These are phyloP conservation scores for Pristionchus fissidentatus DNA, from an alignment of 2,888 invertebrate genomes.

Conservation along the genomic window DNA sequence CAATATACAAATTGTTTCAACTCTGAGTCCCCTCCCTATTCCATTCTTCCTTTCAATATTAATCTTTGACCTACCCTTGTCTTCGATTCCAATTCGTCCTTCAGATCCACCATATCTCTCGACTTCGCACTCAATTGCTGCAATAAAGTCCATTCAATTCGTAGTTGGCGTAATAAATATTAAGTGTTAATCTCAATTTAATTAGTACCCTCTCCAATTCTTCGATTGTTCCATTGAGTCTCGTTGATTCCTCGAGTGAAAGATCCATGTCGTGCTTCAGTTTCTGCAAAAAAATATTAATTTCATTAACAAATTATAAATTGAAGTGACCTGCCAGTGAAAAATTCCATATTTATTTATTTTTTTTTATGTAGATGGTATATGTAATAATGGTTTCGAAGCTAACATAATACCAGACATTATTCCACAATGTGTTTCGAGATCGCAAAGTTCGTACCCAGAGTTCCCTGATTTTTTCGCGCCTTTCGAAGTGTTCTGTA, in stretches of 20 bases:
- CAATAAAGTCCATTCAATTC: neutral
- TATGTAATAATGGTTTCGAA: too few relatives aligned
- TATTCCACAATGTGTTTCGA: too few relatives aligned
- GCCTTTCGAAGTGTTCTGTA: too few relatives aligned
- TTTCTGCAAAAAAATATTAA: neutral
- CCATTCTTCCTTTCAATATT: neutral
- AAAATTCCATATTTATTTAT: too few relatives aligned
- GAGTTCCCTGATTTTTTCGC: too few relatives aligned
- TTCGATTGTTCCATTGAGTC: neutral
- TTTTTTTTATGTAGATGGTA: too few relatives aligned
- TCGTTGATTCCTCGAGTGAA: neutral
- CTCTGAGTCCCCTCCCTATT: neutral
- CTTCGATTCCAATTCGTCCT: neutral
- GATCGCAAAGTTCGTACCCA: too few relatives aligned
- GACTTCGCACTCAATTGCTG: neutral
- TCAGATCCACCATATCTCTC: neutral
- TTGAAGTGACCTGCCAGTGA: too few relatives aligned
- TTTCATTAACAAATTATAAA: too few relatives aligned
- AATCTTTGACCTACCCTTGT: neutral
- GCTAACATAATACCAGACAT: too few relatives aligned
- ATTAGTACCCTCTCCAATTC: neutral
- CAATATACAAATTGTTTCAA: neutral
- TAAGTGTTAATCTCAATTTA: neutral
- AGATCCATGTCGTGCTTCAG: neutral
- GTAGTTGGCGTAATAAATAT: neutral